A percentile compares a stretch with the other conserved stretches of the same genome.
Evolutionary conservation across 92 coral and sea anemone genomes (phyloP).

Genomic region (Scolanthus callimorphus): DNA sequence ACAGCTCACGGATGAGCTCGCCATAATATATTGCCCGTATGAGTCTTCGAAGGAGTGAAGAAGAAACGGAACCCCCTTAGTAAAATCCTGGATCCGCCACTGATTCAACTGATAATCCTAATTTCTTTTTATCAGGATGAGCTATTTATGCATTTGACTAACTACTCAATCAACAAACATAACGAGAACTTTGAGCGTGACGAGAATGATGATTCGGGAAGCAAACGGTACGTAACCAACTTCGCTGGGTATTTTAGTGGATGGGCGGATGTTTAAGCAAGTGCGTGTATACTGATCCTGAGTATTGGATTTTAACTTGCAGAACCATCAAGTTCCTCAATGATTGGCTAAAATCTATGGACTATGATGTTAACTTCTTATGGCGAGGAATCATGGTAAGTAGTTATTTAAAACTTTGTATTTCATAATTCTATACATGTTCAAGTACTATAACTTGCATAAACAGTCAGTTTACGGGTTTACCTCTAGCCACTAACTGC

Average conservation of each 20-base stretch:
- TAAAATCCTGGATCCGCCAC: no score
- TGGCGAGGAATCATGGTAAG: conserved; percentile 85
- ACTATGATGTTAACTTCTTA: conserved; percentile 68
- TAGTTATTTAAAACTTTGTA: no score
- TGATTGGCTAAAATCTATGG: conserved; percentile 84
- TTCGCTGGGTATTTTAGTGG: background rate
- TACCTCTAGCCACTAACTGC: no score
- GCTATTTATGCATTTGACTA: conserved; percentile 93
- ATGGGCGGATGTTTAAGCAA: no score
- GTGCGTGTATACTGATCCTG: background rate
- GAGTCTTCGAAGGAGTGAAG: no score
- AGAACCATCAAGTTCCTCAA: conserved; percentile 81
- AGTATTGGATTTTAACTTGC: background rate
- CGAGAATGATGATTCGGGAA: conserved; percentile 75
- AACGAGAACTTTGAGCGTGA: conserved; percentile 90
- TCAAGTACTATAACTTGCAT: no score
- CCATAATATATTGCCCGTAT: no score
- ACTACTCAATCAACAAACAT: conserved; percentile 95
- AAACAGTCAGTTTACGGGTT: no score
- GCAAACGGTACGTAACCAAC: conserved; percentile 98
- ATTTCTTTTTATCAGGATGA: conserved; percentile 60
- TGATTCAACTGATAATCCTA: no score
- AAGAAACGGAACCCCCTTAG: no score
- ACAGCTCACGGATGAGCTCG: no score
- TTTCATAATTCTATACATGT: no score